Percentiles rank a stretch among this genome's conserved stretches.
Evolutionary conservation across 2,113 vertebrate genomes (phyloP).

Genomic region (Romanogobio albipinnatus): DNA sequence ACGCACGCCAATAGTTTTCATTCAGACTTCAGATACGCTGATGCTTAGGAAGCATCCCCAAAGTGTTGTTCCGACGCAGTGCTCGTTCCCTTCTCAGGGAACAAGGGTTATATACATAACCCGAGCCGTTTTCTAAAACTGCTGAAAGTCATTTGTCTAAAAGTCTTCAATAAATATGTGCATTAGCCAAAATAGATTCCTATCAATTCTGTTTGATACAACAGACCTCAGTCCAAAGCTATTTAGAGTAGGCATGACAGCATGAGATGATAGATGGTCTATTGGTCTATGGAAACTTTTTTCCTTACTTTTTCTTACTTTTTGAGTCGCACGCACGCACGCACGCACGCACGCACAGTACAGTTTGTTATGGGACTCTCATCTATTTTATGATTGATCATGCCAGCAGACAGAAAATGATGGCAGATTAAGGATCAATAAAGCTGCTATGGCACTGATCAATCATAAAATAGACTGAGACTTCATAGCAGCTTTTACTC

Average conservation of each 20-base stretch:
- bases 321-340: no score
- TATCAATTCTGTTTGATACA: neutral
- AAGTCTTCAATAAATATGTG: neutral
- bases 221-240: constrained; percentile 11
- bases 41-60: no score
- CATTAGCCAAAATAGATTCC: neutral
- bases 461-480: neutral
- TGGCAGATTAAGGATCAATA: neutral
- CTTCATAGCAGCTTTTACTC: neutral
- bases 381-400: constrained; percentile 20
- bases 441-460: constrained; percentile 12
- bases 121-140: neutral
- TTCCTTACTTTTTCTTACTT: no score
- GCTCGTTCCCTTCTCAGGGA: no score
- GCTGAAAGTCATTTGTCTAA: neutral
- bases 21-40: no score
- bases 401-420: neutral
- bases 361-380: neutral
- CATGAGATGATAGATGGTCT: constrained; percentile 60
- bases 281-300: constrained; percentile 15
- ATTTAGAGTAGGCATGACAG: constrained; percentile 48
- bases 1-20: no score
- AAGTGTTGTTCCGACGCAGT: no score
- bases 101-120: no score
- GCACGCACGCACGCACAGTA: neutral